Evolutionary conservation across 1,140 invertebrate genomes (phyloP), one percentile per base, ranked within the genome.

Genomic region (Trypoxylus dichotomus): DNA sequence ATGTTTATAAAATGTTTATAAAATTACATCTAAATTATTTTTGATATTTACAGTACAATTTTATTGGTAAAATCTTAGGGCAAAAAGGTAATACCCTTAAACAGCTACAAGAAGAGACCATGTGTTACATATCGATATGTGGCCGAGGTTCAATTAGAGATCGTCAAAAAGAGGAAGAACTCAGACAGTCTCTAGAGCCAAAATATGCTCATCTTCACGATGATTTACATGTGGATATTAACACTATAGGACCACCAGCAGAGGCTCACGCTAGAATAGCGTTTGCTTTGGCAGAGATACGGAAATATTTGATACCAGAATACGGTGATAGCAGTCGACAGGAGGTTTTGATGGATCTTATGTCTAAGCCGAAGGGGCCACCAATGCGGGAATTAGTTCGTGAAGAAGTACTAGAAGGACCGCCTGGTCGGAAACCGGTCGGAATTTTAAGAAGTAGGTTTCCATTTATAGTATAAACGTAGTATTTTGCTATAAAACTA

Each of bases 71-170:
- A 87, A 89, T 97, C 43, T 87, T 97, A 79, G 96, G 96, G 7
- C 96, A 96, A 25, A 96, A 96, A 86, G 96, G 96, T 68, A 95
- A 94, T 84, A 96, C 95, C 0, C 87, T 97, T 84, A 97, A 97
- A 85, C 89, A 94, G 75, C 88, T 97, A 15, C 96, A 97, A 86
- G 95, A 97, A 87, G 94, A 96, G 83, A 97, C 95, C 25, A 95
- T 95, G 90, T 96, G 95, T 81, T 96, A 96, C 87, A 97, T 97
- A 93, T 94, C 95, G 3, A 94, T 97, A 19, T 88, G 97, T 7
- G 96, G 96, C 3, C 89, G 93, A 78, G 96, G 96, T 7, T 97
- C 95, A 11, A 96, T 97, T 93, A 92, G 94, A 83, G 95, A 97
- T 85, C 91, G 95, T 81, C 90, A 92, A 83, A 97, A 97, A 91